These are phyloP conservation scores for Formica selysi DNA, from an alignment of 1,140 invertebrate genomes.

Conservation along the genomic window DNA sequence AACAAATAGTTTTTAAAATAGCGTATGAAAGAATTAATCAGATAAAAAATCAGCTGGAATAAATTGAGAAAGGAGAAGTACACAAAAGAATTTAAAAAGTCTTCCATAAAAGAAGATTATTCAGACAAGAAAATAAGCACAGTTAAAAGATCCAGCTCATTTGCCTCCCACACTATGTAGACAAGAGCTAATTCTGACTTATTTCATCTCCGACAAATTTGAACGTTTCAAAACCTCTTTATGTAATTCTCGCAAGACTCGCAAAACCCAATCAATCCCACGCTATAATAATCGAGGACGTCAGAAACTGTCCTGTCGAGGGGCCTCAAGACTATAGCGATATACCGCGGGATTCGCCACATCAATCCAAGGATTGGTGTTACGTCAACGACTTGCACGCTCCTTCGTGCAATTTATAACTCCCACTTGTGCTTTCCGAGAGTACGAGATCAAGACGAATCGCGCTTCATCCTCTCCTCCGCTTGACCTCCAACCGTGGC, in stretches of 20 bases:
- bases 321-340: slow-evolving; percentile 7
- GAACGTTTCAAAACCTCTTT: neutral
- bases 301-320: slow-evolving; percentile 54
- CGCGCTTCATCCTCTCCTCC: slow-evolving; percentile 69
- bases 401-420: slow-evolving; percentile 68
- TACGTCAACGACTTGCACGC: slow-evolving; percentile 51
- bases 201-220: slow-evolving; percentile 56
- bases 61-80: slow-evolving; percentile 11
- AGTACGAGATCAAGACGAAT: slow-evolving; percentile 78
- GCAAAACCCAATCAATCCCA: slow-evolving; percentile 41
- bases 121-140: slow-evolving; percentile 22
- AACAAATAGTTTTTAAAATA: neutral
- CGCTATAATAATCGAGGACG: slow-evolving; percentile 60
- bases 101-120: slow-evolving; percentile 16
- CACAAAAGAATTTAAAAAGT: slow-evolving; percentile 9
- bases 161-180: slow-evolving; percentile 45
- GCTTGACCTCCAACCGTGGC: slow-evolving; percentile 72
- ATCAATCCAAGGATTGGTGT: slow-evolving; percentile 62
- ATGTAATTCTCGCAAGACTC: slow-evolving; percentile 37
- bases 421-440: slow-evolving; percentile 67
- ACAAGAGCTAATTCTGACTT: slow-evolving; percentile 53
- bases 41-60: neutral
- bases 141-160: slow-evolving; percentile 28
- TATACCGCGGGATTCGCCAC: slow-evolving; percentile 53
- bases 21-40: neutral